Percentiles rank a stretch among this genome's conserved stretches.
These are phyloP conservation scores for Allobates femoralis DNA, from an alignment of 2,797 vertebrate genomes.

Conservation along the genomic window DNA sequence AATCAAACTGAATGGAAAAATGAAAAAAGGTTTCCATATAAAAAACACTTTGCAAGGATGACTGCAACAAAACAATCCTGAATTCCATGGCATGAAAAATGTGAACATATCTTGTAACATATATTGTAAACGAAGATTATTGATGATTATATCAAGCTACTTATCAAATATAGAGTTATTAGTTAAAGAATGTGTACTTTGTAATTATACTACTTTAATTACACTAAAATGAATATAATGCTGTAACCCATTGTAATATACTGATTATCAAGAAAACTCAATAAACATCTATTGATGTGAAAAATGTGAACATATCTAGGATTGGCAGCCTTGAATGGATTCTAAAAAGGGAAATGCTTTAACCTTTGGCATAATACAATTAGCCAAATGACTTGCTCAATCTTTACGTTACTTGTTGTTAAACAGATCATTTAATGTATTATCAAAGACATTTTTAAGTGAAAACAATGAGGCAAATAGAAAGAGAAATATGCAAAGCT, in stretches of 20 bases:
- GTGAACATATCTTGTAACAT: background rate
- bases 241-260: too few species aligned
- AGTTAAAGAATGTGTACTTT: too few species aligned
- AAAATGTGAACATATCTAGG: background rate
- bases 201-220: too few species aligned
- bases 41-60: background rate
- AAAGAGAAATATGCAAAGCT: background rate
- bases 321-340: slow-evolving; percentile 1
- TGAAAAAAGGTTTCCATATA: background rate
- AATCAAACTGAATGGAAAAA: background rate
- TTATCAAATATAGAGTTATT: too few species aligned
- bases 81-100: background rate
- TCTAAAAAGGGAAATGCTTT: background rate
- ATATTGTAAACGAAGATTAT: too few species aligned
- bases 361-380: background rate
- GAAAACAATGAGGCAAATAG: background rate
- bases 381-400: background rate
- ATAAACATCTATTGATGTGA: too few species aligned
- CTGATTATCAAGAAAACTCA: too few species aligned
- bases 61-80: background rate
- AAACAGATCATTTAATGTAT: background rate
- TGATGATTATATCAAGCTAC: too few species aligned
- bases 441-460: background rate
- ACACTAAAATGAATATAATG: too few species aligned
- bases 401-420: background rate